Evolutionary conservation across 2,888 invertebrate genomes (phyloP).

Genomic region (Muscina levida): DNA sequence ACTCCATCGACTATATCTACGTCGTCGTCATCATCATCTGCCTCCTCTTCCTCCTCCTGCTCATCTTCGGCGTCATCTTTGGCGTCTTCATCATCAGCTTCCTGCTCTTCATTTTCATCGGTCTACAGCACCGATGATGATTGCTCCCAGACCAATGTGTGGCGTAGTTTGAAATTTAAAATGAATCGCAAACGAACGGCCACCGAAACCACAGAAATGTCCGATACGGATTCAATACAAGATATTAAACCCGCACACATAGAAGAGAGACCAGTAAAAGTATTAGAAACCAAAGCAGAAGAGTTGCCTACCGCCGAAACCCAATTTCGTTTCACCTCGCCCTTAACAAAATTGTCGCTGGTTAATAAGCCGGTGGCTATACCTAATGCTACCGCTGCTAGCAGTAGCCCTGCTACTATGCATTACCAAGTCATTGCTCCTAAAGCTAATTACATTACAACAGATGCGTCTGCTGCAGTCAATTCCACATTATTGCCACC

Average conservation of each 20-base stretch:
- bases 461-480: constrained; percentile 60
- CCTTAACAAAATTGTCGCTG: constrained; percentile 45
- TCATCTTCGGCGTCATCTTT: constrained; percentile 8
- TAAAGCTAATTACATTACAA: constrained; percentile 72
- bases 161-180: constrained; percentile 79
- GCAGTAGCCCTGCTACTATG: constrained; percentile 30
- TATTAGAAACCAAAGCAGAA: constrained; percentile 49
- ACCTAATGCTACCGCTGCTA: constrained; percentile 26
- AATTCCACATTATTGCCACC: constrained; percentile 59
- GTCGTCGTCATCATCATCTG: constrained; percentile 12
- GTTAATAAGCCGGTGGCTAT: constrained; percentile 29
- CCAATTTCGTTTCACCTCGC: constrained; percentile 67
- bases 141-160: constrained; percentile 76
- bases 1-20: constrained; percentile 49
- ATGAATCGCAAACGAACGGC: constrained; percentile 75
- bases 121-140: constrained; percentile 70
- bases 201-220: constrained; percentile 53
- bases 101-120: constrained; percentile 28
- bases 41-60: constrained; percentile 30
- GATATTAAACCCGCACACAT: neutral
- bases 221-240: constrained; percentile 43
- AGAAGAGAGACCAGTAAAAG: constrained; percentile 41
- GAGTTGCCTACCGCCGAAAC: constrained; percentile 29
- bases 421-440: constrained; percentile 78
- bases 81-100: constrained; percentile 27